Conservation (phyloP, 2,888 invertebrate species). For the Eupelmus urozonus region DNA sequence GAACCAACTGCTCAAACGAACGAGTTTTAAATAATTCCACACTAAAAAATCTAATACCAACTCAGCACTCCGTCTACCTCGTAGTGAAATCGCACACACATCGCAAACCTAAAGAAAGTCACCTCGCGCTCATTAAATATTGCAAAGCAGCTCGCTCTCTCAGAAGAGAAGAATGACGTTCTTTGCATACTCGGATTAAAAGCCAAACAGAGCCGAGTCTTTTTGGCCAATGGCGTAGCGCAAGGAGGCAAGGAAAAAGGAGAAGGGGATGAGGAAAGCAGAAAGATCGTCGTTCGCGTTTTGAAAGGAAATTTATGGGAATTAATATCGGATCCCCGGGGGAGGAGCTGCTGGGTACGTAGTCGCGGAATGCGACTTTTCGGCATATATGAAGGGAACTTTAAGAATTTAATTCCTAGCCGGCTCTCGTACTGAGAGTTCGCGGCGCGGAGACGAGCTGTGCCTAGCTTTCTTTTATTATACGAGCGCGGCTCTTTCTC, state of each 20-base stretch:
- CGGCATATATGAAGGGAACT: constrained; percentile 75
- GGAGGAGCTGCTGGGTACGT: constrained; percentile 67
- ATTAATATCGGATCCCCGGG: constrained; percentile 77
- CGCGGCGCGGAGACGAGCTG: constrained; percentile 14
- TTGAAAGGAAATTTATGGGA: constrained; percentile 78
- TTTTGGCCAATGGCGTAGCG: constrained; percentile 55
- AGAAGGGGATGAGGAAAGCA: constrained; percentile 29
- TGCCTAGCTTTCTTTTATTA: constrained; percentile 48
- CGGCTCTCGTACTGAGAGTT: constrained; percentile 17
- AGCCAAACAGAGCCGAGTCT: constrained; percentile 70
- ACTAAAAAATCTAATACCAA: too few relatives aligned
- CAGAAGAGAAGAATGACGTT: constrained; percentile 70
- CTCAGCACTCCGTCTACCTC: neutral
- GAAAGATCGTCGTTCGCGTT: constrained; percentile 68
- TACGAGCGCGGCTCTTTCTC: neutral
- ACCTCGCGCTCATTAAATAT: constrained; percentile 44
- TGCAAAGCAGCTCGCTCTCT: constrained; percentile 4
- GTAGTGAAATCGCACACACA: neutral
- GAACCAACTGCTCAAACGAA: too few relatives aligned
- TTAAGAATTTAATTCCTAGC: constrained; percentile 77
- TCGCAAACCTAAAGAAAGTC: neutral
- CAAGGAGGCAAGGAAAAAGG: constrained; percentile 19
- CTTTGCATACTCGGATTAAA: constrained; percentile 76
- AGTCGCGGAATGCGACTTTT: constrained; percentile 76
- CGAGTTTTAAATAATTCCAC: too few relatives aligned